phyloP scores from a whole-genome alignment of 2,888 invertebrate species.

The Xestia sexstrigata region DNA sequence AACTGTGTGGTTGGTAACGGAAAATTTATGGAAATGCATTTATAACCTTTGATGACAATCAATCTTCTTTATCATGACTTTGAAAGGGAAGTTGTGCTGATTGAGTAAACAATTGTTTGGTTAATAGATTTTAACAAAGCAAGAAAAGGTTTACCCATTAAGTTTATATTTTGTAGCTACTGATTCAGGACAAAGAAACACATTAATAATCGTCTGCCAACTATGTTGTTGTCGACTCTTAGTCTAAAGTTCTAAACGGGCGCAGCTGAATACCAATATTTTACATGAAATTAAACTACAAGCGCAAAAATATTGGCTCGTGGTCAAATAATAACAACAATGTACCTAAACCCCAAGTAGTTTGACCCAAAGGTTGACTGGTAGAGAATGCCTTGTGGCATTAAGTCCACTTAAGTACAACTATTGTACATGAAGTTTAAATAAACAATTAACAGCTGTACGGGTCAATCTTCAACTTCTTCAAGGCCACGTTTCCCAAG shows the following conservation, averaged over 20 bases:
- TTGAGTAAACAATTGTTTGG: neutral
- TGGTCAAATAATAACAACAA: neutral
- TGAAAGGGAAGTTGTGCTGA: neutral
- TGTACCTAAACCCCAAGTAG: no score
- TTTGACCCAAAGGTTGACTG: no score
- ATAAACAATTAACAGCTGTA: neutral
- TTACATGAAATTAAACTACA: neutral
- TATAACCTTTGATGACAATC: slow-evolving; percentile 17
- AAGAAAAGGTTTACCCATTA: neutral
- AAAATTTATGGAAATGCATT: slow-evolving; percentile 28
- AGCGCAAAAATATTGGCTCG: neutral
- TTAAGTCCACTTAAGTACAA: no score
- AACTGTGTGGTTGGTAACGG: slow-evolving; percentile 21
- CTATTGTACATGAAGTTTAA: no score
- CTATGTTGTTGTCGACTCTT: neutral
- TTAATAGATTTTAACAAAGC: neutral
- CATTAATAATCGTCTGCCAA: neutral
- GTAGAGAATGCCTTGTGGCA: no score
- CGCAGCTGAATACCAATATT: neutral
- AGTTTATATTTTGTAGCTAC: neutral
- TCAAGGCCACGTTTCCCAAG: neutral
- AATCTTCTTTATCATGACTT: slow-evolving; percentile 13
- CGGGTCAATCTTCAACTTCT: neutral
- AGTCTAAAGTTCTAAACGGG: neutral
- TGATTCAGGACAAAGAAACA: neutral